These are phyloP conservation scores for Labrus mixtus DNA, from an alignment of 2,113 vertebrate species.

Conservation along the genomic window DNA sequence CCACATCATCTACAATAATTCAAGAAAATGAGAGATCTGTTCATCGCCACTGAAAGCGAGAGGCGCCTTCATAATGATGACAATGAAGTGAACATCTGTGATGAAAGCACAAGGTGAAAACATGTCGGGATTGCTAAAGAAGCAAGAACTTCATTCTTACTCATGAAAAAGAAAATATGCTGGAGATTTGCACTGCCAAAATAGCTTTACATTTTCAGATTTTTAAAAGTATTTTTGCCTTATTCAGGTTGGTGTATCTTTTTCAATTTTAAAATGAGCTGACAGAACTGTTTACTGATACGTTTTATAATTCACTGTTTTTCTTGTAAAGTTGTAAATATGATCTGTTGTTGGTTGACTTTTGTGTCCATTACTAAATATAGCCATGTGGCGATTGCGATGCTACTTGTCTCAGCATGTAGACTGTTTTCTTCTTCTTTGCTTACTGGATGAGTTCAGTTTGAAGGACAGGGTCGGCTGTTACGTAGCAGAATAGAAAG, in stretches of 20 bases:
- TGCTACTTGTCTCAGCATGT: neutral
- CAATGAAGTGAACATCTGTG: conserved; percentile 14
- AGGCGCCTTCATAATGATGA: conserved; percentile 5
- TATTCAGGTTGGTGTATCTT: conserved; percentile 43
- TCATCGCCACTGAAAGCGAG: conserved; percentile 5
- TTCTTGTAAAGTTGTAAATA: conserved; percentile 83
- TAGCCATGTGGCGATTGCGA: conserved; percentile 57
- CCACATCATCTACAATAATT: conserved; percentile 75
- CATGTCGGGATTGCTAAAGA: conserved; percentile 10
- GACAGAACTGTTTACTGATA: conserved; percentile 51
- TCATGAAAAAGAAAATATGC: conserved; percentile 26
- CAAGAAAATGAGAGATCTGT: neutral
- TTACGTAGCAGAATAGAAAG: conserved; percentile 15
- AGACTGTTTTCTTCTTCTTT: conserved; percentile 28
- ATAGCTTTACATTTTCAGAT: conserved; percentile 32
- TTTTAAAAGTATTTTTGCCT: conserved; percentile 25
- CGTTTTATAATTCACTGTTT: conserved; percentile 54
- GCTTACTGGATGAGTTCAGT: conserved; percentile 20
- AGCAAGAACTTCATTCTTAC: conserved; percentile 35
- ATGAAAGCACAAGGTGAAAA: conserved; percentile 13
- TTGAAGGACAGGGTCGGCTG: conserved; percentile 25
- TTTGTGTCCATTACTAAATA: conserved; percentile 58
- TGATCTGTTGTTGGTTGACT: conserved; percentile 55
- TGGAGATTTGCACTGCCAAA: conserved; percentile 65
- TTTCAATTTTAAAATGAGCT: conserved; percentile 37